Base-by-base conservation (phyloP, 2,888 invertebrate species). In the Phlogophora meticulosa region DNA sequence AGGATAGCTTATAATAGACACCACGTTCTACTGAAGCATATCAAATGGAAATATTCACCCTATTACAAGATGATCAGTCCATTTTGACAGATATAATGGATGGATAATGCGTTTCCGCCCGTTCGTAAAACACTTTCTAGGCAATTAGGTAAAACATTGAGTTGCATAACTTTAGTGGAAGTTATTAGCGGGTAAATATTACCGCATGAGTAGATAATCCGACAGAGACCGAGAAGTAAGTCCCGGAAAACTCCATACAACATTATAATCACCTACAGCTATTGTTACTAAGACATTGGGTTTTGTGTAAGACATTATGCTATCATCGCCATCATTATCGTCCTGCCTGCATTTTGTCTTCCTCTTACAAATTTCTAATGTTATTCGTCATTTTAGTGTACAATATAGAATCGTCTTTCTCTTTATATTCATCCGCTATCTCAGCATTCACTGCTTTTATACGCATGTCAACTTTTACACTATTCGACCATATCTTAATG, bases 111-210 rank as follows among this genome's bases (percentile, higher is more conserved):
- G 36, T 55, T 53, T 28, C 36, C 28, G 20, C 40, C 9, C 1
- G 22, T 46, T 34, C 48, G 24, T 40, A 58, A 17, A 68, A 28
- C 52, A 53, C 53, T 76, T 76, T 59, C 65, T 64, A 71, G 7
- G 13, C 55, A 75, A 76, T 75, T 76, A 61, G 61, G 61, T 58
- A 58, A 42, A 77, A 48, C 57, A 43, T 56, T 10, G 7, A 28
- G 42, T 66, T 72, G 48, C 24, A 34, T 69, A 68, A 76, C 49
- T 46, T 36, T 9, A 42, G 42, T 42, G n/a, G 20, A 22, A 51
- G 48, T 49, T 53, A 53, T 74, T 64, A 46, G 28, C 51, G 1
- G 7, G 42, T 36, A 22, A 69, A 28, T 57, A 70, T 49, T 45
- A 58, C 65, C 38, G 71, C 71, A 55, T 55, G 36, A 32, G 20